Base-by-base conservation (phyloP, 1,140 invertebrate genomes). In the Cherax destructor region DNA sequence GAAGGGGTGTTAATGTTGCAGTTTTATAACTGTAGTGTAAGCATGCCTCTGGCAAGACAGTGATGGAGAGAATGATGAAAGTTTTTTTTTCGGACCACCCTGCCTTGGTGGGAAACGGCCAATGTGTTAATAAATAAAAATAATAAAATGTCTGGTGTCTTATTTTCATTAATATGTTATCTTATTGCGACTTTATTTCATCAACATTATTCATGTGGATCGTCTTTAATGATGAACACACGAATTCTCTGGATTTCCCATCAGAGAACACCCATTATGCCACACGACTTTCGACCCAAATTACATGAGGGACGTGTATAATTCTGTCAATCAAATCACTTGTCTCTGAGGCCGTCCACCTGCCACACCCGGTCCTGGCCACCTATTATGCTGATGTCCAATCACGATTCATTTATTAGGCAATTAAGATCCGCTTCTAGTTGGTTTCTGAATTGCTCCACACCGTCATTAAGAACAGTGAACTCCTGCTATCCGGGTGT, bases 361-460 rank as follows among this genome's bases (percentile, higher is more conserved):
- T 52, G 78, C 78, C 18, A 49, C 47, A 79, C 78, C 47, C 78
- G 13, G 52, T 49, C 78, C 9, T 52, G 78, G 50, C 16, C 13
- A 18, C 78, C 52, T 79, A 79, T 79, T 79, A 79, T 79, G 78
- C 78, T 50, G 78, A 79, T 50, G 50, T 79, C 78, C 78, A 79
- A 79, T 79, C 78, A 79, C 78, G 49, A 79, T 10, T 79, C 78
- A 79, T 79, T 79, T 79, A 79, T 79, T 79, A 79, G 78, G 78
- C 78, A 79, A 79, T 79, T 79, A 79, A 52, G 78, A 11, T 24
- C 78, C 11, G 47, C 78, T 79, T 50, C 50, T 79, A 49, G 78
- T 30, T 79, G 52, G 78, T 79, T 79, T 52, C 78, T 50, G 78
- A 24, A 50, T 18, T 49, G 41, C 7, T 30, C 41, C 6, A 49